Conservation (phyloP, 2,797 vertebrate genomes). For the Poeciliopsis turneri region DNA sequence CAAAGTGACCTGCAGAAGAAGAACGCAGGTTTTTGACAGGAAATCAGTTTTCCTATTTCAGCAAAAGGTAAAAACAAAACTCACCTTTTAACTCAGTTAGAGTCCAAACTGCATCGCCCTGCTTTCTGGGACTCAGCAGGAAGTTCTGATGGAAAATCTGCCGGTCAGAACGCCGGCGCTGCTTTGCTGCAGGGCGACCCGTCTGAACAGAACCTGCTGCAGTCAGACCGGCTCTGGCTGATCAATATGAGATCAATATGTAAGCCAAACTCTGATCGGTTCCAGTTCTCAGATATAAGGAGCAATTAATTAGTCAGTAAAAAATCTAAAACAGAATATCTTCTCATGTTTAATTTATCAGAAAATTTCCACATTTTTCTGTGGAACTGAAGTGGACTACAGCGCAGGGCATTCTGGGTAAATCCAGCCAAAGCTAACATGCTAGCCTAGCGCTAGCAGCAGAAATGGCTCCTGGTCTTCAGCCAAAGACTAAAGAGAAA, state of each 20-base stretch:
- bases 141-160: background rate
- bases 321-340: background rate
- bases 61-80: background rate
- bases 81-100: conserved; percentile 4
- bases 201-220: conserved; percentile 46
- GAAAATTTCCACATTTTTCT: no score
- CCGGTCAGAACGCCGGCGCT: no score
- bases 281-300: background rate
- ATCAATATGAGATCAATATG: background rate
- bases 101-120: background rate
- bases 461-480: no score
- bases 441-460: no score
- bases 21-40: conserved; percentile 18
- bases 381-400: no score
- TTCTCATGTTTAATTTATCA: background rate
- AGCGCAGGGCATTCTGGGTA: no score
- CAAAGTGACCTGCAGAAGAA: no score
- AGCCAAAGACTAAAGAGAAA: no score
- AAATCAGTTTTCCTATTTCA: conserved; percentile 46
- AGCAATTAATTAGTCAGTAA: background rate
- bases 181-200: conserved; percentile 34
- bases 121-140: background rate
- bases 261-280: no score
- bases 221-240: background rate
- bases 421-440: no score